Percentiles rank a stretch among this genome's conserved stretches.
phyloP scores from a whole-genome alignment of 2,888 invertebrate species.

The Hermodice carunculata region DNA sequence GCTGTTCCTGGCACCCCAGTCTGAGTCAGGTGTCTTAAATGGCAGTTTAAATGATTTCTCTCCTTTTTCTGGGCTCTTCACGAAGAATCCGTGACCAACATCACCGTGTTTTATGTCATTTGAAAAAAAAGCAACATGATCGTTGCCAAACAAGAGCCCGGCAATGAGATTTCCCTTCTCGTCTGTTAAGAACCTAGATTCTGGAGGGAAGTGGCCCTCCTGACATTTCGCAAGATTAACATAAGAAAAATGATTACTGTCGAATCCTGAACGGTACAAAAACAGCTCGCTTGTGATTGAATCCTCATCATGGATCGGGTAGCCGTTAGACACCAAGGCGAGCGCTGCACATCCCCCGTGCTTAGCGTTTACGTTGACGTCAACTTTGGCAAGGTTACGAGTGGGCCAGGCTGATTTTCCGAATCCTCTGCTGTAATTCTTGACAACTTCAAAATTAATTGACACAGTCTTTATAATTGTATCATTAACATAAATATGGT shows the following conservation, averaged over 20 bases:
- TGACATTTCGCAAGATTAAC: conserved; percentile 35
- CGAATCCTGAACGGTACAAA: conserved; percentile 47
- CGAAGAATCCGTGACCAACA: conserved; percentile 43
- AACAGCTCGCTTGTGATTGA: conserved; percentile 44
- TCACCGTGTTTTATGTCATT: conserved; percentile 46
- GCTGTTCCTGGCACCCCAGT: too few species aligned
- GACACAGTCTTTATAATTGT: too few species aligned
- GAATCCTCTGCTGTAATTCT: too few species aligned
- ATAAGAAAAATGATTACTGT: conserved; percentile 42
- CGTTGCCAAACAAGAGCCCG: conserved; percentile 47
- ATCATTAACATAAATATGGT: too few species aligned
- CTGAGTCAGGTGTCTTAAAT: too few species aligned
- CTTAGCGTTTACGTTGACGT: conserved; percentile 45
- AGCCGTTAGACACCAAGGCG: conserved; percentile 39
- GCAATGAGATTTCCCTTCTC: conserved; percentile 48
- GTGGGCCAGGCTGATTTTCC: too few species aligned
- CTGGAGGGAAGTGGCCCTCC: conserved; percentile 48
- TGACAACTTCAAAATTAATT: too few species aligned
- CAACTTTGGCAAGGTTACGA: conserved; percentile 38
- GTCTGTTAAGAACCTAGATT: conserved; percentile 35
- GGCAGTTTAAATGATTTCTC: conserved; percentile 21
- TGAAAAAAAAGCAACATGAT: conserved; percentile 45
- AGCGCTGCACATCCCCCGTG: conserved; percentile 49
- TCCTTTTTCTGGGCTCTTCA: conserved; percentile 20
- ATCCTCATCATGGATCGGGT: conserved; percentile 44